These are phyloP conservation scores for Eucriotettix oculatus DNA, from an alignment of 2,888 invertebrate species.

Conservation along the genomic window DNA sequence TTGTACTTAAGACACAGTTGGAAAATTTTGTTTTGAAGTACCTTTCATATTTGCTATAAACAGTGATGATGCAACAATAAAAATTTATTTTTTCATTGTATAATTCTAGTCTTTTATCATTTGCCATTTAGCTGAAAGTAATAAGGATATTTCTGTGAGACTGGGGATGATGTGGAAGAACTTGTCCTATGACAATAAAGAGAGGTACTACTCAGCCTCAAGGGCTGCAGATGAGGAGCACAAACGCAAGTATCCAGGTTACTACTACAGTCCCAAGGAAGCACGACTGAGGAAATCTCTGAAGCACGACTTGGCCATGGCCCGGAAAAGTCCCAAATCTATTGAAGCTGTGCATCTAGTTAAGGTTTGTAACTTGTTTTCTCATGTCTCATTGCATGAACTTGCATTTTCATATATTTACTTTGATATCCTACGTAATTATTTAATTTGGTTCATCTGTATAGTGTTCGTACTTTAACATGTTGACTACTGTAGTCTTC, in stretches of 20 bases:
- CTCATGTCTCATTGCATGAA: too few species aligned
- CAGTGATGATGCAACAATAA: too few species aligned
- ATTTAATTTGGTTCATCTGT: too few species aligned
- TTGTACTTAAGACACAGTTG: too few species aligned
- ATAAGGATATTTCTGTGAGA: slow-evolving; percentile 31
- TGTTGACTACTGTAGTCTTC: too few species aligned
- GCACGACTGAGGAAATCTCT: slow-evolving; percentile 22
- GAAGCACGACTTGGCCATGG: slow-evolving; percentile 10
- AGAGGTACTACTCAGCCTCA: slow-evolving; percentile 26
- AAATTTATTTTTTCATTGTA: too few species aligned
- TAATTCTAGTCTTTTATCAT: not conserved
- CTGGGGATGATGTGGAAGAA: slow-evolving; percentile 33
- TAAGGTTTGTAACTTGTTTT: slow-evolving; percentile 5
- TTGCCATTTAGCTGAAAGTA: slow-evolving; percentile 23
- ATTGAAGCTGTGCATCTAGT: slow-evolving; percentile 8
- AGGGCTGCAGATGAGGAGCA: slow-evolving; percentile 27
- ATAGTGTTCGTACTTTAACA: too few species aligned
- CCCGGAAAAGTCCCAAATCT: slow-evolving; percentile 4
- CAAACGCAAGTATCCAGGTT: slow-evolving; percentile 27
- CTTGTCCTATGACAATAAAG: slow-evolving; percentile 24
- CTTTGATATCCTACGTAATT: too few species aligned
- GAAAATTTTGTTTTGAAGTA: too few species aligned
- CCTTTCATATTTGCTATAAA: too few species aligned
- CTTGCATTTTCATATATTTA: too few species aligned
- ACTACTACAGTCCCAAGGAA: slow-evolving; percentile 27